Conservation (phyloP, 2,888 invertebrate species). For the Lycia hirtaria region DNA sequence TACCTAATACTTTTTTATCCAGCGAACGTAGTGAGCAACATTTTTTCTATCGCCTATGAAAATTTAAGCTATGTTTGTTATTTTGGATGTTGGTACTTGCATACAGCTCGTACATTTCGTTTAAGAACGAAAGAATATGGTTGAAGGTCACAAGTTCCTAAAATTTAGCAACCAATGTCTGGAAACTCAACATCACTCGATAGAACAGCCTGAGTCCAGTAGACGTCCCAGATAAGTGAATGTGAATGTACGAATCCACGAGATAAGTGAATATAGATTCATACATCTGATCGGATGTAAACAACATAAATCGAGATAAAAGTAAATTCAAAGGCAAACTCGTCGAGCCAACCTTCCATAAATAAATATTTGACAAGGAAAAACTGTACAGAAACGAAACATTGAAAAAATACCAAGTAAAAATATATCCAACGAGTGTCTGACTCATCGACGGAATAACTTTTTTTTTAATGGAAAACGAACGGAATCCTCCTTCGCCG, state of each 20-base stretch:
- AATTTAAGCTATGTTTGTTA: neutral
- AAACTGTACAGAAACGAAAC: constrained; percentile 52
- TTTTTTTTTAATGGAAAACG: constrained; percentile 49
- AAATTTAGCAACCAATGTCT: too few relatives aligned
- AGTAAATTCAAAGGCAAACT: constrained; percentile 40
- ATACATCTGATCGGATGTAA: constrained; percentile 37
- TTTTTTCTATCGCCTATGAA: too few relatives aligned
- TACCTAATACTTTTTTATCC: too few relatives aligned
- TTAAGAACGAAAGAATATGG: too few relatives aligned
- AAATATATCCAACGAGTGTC: constrained; percentile 54
- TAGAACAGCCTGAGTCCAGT: neutral
- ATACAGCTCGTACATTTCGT: neutral
- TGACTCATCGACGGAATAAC: constrained; percentile 57
- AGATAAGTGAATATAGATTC: constrained; percentile 11
- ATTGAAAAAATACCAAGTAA: constrained; percentile 49
- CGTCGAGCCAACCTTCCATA: constrained; percentile 50
- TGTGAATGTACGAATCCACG: too few relatives aligned
- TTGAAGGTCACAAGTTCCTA: too few relatives aligned
- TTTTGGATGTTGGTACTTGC: neutral
- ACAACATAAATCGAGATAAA: constrained; percentile 40
- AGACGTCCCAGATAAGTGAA: neutral
- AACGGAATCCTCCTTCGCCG: constrained; percentile 19
- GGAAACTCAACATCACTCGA: too few relatives aligned
- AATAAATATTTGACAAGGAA: constrained; percentile 58
- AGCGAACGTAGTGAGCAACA: too few relatives aligned